A percentile compares a stretch with the other conserved stretches of the same genome.
Conservation (phyloP, 2,888 invertebrate genomes). For the Hecatera dysodea region DNA sequence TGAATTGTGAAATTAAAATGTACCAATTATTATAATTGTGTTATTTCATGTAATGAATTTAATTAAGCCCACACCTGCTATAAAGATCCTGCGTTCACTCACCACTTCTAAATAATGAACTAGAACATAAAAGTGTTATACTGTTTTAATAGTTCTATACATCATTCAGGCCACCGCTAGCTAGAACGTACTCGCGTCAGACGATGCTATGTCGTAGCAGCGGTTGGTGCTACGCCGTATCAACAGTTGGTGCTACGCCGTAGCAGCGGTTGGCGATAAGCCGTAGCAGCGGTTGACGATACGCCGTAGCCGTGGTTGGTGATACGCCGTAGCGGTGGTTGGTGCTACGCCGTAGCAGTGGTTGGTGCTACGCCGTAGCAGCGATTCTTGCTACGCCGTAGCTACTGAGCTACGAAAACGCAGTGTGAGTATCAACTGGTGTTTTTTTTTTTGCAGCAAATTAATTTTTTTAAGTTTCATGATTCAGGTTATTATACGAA, state of each 20-base stretch:
- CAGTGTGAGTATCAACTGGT: not conserved
- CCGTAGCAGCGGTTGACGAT: not conserved
- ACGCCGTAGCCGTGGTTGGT: no score
- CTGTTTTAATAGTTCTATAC: not conserved
- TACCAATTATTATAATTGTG: not conserved
- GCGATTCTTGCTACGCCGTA: not conserved
- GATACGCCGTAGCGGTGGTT: not conserved
- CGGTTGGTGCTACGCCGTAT: not conserved
- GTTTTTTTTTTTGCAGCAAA: not conserved
- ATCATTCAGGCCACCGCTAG: not conserved
- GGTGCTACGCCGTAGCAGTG: no score
- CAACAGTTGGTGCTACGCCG: slow-evolving; percentile 1
- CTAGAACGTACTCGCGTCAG: not conserved
- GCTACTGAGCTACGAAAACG: not conserved
- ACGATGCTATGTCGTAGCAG: not conserved
- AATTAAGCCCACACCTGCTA: not conserved
- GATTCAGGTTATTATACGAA: not conserved
- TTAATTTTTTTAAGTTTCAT: not conserved
- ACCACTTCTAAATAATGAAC: not conserved
- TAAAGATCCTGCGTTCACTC: not conserved
- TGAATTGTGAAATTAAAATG: no score
- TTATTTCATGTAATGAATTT: not conserved
- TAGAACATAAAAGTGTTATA: not conserved
- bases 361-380: slow-evolving; percentile 2
- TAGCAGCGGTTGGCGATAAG: not conserved